Percentiles rank a stretch among this genome's conserved stretches.
phyloP scores from a whole-genome alignment of 2,797 vertebrate species.

The Ceyx erithaca region DNA sequence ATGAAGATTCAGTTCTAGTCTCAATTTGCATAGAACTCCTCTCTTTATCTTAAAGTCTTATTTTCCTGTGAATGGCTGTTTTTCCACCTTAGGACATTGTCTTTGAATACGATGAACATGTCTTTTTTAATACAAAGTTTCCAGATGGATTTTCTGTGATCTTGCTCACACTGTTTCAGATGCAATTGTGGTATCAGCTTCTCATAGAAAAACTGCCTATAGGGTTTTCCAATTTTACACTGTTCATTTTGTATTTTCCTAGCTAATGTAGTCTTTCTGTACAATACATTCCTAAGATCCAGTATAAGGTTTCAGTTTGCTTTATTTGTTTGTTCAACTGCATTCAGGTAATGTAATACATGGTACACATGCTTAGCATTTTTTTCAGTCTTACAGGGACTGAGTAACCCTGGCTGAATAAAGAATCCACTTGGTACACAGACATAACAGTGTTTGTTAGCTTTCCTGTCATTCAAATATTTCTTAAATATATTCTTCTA shows the following conservation, averaged over 20 bases:
- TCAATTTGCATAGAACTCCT: neutral
- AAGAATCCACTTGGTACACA: neutral
- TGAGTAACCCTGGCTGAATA: neutral
- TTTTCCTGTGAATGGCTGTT: neutral
- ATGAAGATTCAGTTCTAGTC: neutral
- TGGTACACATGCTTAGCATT: neutral
- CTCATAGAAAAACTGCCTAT: neutral
- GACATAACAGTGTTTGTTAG: neutral
- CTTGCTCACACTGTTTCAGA: neutral
- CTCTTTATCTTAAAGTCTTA: neutral
- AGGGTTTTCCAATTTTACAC: neutral
- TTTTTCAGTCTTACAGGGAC: neutral
- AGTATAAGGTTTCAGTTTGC: neutral
- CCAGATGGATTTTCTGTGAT: neutral
- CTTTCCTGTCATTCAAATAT: neutral
- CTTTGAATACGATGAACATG: neutral
- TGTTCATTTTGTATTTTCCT: neutral
- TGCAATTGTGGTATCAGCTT: neutral
- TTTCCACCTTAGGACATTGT: neutral
- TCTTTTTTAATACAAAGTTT: neutral
- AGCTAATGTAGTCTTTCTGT: neutral
- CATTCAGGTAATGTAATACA: neutral
- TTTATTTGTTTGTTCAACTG: neutral
- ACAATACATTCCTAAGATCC: neutral
- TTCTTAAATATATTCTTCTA: neutral